Evolutionary conservation across 2,888 invertebrate species (phyloP), one percentile per base, ranked within the genome.

Genomic region (Smittia aterrima): DNA sequence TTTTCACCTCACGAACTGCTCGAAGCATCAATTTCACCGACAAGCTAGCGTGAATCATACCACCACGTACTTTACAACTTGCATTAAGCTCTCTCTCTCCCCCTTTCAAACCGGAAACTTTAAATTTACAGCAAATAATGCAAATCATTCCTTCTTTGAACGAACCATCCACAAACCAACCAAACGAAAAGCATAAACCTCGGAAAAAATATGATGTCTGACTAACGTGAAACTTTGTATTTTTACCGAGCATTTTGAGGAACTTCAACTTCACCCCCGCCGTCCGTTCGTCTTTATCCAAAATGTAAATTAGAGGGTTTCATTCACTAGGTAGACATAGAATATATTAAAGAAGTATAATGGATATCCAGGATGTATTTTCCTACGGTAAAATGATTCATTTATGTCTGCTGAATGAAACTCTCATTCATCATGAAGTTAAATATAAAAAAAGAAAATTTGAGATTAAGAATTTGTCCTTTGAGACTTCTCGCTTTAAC

Each of bases 231-330:
- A 62, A 47, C 3, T 47, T 47, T 47, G n/a, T 58, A 58, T 20
- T 58, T 22, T 58, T 20, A 18, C n/a, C 47, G 16, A 47, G 47
- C 16, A 6, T 47, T 47, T 47, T 9, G 32, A 32, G 9, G 32
- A 32, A 3, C 32, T 9, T 58, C 4, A 38, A 38, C 18, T 58
- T 13, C 58, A 58, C 22, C n/a, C 18, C 22, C 58, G n/a, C 22
- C 47, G 47, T 47, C 47, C 58, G 58, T 20, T 11, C 58, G 58
- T 58, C 58, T 58, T 66, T 66, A 66, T 66, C 66, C 66, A 66
- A 66, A 38, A 66, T 66, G 66, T 27, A 66, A 66, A 66, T 66
- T 66, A 32, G 66, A 66, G 38, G 66, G 66, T 38, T 66, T 66
- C 66, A 32, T 22, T 58, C 22, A 38, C 66, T 66, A 66, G n/a